These are phyloP conservation scores for Macrosiphum euphorbiae DNA, from an alignment of 2,888 invertebrate genomes.

Conservation along the genomic window DNA sequence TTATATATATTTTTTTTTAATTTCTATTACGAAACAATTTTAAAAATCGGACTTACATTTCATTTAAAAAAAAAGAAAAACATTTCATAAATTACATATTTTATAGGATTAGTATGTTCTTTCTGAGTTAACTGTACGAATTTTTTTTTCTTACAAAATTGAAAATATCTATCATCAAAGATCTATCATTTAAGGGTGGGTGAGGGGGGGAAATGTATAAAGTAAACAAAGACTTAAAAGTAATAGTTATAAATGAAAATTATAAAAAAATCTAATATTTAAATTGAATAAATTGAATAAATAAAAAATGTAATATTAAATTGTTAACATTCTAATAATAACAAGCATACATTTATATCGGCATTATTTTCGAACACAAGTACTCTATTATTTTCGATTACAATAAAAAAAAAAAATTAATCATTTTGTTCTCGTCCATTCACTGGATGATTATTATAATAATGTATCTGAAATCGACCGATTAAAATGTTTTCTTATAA, in stretches of 20 bases:
- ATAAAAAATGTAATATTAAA: constrained; percentile 64
- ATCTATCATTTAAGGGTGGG: constrained; percentile 19
- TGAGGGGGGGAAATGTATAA: constrained; percentile 49
- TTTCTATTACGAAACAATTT: constrained; percentile 52
- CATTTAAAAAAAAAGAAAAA: constrained; percentile 47
- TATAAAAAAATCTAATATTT: constrained; percentile 64
- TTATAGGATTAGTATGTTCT: constrained; percentile 49
- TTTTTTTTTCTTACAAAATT: constrained; percentile 48
- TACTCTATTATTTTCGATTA: constrained; percentile 58
- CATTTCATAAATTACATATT: constrained; percentile 41
- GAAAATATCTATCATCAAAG: constrained; percentile 18
- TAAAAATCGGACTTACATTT: constrained; percentile 51
- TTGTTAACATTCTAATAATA: constrained; percentile 65
- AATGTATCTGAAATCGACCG: constrained; percentile 29
- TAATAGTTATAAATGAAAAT: constrained; percentile 65
- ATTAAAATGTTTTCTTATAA: constrained; percentile 16
- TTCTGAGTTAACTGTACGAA: constrained; percentile 31
- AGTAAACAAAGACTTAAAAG: constrained; percentile 60
- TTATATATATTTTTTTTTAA: constrained; percentile 25
- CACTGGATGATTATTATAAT: constrained; percentile 4
- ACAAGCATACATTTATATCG: constrained; percentile 63
- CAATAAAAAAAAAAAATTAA: constrained; percentile 52
- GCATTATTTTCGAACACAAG: constrained; percentile 50
- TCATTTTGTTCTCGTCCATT: constrained; percentile 50
- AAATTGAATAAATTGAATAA: constrained; percentile 64